Percentiles rank a stretch among this genome's conserved stretches.
Conservation (phyloP, 2,888 invertebrate genomes). For the Uloborus plumipes region DNA sequence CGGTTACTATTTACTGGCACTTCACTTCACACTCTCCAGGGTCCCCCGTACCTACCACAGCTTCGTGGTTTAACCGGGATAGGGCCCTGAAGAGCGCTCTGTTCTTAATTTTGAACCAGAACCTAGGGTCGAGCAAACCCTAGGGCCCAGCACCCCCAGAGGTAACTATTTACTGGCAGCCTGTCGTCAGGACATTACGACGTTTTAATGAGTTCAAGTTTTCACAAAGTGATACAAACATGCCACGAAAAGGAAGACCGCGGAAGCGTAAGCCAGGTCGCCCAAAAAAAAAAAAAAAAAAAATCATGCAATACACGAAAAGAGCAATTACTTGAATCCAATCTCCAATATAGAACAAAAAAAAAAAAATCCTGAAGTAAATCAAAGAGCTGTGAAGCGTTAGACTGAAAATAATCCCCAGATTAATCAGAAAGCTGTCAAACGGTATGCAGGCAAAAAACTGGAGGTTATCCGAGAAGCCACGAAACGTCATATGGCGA, state of each 20-base stretch:
- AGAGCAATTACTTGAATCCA: neutral
- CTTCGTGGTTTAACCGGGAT: too few relatives aligned
- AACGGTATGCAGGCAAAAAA: neutral
- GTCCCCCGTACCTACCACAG: too few relatives aligned
- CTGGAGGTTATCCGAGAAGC: neutral
- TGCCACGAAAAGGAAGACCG: neutral
- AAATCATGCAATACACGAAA: neutral
- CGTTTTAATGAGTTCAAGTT: neutral
- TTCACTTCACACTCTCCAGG: too few relatives aligned
- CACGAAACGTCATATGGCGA: neutral
- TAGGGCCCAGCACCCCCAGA: too few relatives aligned
- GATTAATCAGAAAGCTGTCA: neutral
- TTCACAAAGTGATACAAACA: neutral
- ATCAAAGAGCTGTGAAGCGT: too few relatives aligned
- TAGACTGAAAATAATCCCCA: neutral
- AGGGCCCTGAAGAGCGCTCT: too few relatives aligned
- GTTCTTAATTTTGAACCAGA: too few relatives aligned
- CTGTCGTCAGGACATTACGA: neutral
- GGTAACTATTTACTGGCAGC: too few relatives aligned
- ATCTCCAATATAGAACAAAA: neutral
- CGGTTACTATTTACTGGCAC: neutral
- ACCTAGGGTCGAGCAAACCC: too few relatives aligned
- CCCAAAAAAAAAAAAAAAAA: neutral
- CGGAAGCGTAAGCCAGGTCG: neutral
- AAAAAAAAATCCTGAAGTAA: neutral